A percentile compares a stretch with the other conserved stretches of the same genome.
phyloP scores from a whole-genome alignment of 2,797 vertebrate species.

The Gallinago nigripennis region DNA sequence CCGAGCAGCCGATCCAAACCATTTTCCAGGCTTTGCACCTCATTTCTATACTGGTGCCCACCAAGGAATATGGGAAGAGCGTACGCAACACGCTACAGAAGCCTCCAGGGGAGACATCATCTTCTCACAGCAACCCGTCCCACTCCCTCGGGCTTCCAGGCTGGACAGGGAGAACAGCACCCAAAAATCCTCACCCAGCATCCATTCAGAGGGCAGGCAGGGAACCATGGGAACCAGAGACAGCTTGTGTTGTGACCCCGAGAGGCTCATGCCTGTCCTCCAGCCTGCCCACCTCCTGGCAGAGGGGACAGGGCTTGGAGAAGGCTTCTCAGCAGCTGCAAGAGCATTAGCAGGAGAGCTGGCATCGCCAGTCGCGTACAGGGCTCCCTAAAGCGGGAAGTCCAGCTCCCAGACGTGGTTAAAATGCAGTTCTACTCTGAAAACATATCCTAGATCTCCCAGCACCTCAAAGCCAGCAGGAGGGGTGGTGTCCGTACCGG shows the following conservation, averaged over 20 bases:
- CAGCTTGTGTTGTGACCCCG: accelerated
- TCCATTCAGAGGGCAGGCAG: neutral
- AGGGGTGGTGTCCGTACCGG: neutral
- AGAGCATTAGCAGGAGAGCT: neutral
- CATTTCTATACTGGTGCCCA: neutral
- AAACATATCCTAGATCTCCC: neutral
- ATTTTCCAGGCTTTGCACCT: neutral
- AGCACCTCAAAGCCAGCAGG: neutral
- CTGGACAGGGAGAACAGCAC: neutral
- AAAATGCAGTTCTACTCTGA: slow-evolving; percentile 6
- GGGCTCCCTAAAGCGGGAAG: neutral
- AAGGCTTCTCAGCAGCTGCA: neutral
- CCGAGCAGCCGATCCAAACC: neutral
- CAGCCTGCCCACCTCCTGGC: neutral
- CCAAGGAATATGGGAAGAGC: neutral
- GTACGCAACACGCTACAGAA: neutral
- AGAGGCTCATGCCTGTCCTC: neutral
- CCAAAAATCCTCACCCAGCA: neutral
- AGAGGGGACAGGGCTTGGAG: neutral
- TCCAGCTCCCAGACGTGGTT: neutral
- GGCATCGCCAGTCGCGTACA: neutral
- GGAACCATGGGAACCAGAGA: neutral
- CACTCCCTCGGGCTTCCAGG: accelerated
- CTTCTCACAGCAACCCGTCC: neutral
- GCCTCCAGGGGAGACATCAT: neutral